A percentile compares a stretch with the other conserved stretches of the same genome.
phyloP scores from a whole-genome alignment of 2,113 vertebrate genomes.

The Aptenodytes forsteri region DNA sequence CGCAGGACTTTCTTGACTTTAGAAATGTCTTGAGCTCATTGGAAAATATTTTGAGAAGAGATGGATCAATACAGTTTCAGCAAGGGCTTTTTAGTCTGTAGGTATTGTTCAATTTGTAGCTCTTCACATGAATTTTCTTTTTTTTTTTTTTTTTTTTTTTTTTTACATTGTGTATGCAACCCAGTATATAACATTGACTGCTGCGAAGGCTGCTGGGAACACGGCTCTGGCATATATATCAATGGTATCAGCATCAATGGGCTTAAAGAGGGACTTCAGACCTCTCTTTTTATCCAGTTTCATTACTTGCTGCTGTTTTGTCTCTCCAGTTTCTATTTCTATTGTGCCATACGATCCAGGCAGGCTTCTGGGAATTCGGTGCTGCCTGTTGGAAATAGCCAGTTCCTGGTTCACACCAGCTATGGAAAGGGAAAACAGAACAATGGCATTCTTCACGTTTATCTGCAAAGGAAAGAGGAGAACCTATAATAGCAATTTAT shows the following conservation, averaged over 20 bases:
- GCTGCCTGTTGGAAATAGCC: constrained; percentile 82
- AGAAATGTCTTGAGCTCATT: background rate
- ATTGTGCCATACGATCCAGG: constrained; percentile 77
- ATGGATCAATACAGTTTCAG: background rate
- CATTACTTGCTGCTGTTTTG: constrained; percentile 46
- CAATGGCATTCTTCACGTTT: constrained; percentile 93
- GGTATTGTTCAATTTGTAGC: background rate
- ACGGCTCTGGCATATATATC: constrained; percentile 94
- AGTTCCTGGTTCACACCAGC: constrained; percentile 90
- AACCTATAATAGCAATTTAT: background rate
- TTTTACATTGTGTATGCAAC: constrained; percentile 91
- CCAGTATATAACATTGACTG: constrained; percentile 98
- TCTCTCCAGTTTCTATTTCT: constrained; percentile 76
- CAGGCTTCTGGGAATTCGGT: constrained; percentile 69
- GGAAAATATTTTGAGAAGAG: constrained; percentile 1
- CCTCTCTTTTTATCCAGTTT: constrained; percentile 80
- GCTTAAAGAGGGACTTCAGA: constrained; percentile 88
- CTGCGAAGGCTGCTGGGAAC: constrained; percentile 94
- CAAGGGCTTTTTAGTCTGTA: background rate
- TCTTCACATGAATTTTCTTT: background rate
- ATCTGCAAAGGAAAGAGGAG: constrained; percentile 75
- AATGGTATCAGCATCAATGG: constrained; percentile 94
- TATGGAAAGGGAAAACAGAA: constrained; percentile 92
- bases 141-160: background rate
- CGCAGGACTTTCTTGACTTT: background rate